Evolutionary conservation across 1,140 invertebrate species (phyloP).

Genomic region (Calephelis nemesis): DNA sequence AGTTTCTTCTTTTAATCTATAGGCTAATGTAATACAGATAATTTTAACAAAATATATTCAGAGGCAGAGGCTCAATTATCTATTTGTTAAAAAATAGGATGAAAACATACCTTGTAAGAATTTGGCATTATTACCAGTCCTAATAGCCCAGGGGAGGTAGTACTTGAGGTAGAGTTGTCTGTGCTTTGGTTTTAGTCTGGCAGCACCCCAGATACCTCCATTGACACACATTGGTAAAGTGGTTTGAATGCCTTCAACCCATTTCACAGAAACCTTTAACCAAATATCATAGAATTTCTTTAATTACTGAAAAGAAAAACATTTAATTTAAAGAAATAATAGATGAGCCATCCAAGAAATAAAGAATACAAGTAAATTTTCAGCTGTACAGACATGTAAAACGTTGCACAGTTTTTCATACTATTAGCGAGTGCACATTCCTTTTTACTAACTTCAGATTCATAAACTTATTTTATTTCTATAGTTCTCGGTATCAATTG

Average conservation of each 20-base stretch:
- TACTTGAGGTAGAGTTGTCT: conserved; percentile 87
- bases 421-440: too few relatives aligned
- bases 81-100: neutral
- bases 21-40: too few relatives aligned
- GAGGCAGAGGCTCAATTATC: neutral
- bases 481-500: too few relatives aligned
- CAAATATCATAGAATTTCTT: conserved; percentile 5
- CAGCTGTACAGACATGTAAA: too few relatives aligned
- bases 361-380: too few relatives aligned
- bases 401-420: too few relatives aligned
- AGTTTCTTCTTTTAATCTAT: too few relatives aligned
- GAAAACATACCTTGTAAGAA: conserved; percentile 78
- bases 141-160: conserved; percentile 94
- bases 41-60: too few relatives aligned
- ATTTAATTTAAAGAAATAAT: neutral
- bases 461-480: too few relatives aligned
- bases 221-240: conserved; percentile 93
- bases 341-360: too few relatives aligned
- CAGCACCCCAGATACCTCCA: conserved; percentile 92
- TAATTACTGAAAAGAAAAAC: conserved; percentile 2
- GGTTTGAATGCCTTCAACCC: conserved; percentile 96
- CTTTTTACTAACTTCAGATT: too few relatives aligned
- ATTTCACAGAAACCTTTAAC: conserved; percentile 94
- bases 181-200: conserved; percentile 91
- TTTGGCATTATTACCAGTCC: conserved; percentile 87